phyloP scores from a whole-genome alignment of 2,113 vertebrate species.

The Empidonax traillii region DNA sequence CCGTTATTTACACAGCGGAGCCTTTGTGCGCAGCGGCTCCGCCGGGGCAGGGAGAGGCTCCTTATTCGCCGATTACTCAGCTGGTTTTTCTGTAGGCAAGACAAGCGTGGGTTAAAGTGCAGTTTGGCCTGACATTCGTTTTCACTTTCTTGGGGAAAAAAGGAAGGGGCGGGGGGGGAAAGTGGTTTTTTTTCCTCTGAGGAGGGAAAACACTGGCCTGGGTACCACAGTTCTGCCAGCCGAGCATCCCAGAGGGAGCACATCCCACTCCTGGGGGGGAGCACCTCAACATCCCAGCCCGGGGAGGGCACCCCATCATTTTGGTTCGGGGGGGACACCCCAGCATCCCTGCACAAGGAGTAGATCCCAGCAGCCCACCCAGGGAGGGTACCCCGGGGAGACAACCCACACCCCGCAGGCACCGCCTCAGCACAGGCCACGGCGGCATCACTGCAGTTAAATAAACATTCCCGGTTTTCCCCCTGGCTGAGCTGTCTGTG shows the following conservation, averaged over 20 bases:
- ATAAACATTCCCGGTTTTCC: rapidly evolving
- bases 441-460: rapidly evolving
- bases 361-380: neutral
- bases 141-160: neutral
- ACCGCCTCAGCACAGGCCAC: rapidly evolving
- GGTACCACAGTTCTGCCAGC: neutral
- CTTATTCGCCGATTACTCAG: neutral
- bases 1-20: neutral
- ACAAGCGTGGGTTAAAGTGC: conserved; percentile 17
- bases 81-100: neutral
- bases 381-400: too few relatives aligned
- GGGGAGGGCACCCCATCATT: neutral
- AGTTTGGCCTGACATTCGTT: neutral
- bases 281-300: neutral
- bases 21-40: neutral
- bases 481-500: rapidly evolving
- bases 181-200: neutral
- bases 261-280: neutral
- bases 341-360: neutral
- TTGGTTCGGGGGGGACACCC: neutral
- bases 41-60: neutral
- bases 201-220: neutral
- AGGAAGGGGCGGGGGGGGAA: neutral
- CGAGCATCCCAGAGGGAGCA: neutral
- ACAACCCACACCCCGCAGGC: neutral